Percentiles rank a stretch among this genome's conserved stretches.
These are phyloP conservation scores for Saturnia japonica DNA, from an alignment of 2,888 invertebrate genomes.

Conservation along the genomic window DNA sequence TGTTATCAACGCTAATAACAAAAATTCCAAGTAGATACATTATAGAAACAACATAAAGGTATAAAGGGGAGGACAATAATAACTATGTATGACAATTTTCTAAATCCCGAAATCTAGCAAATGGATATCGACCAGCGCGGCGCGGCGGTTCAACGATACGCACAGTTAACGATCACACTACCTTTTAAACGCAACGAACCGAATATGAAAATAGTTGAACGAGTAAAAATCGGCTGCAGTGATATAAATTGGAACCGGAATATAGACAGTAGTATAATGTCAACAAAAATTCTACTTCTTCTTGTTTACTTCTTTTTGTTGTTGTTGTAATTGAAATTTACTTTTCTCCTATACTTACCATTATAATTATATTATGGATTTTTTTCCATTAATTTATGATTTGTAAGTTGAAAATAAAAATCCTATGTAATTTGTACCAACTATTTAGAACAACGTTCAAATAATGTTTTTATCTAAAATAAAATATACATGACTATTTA, in stretches of 20 bases:
- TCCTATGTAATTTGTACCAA: too few relatives aligned
- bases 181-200: constrained; percentile 13
- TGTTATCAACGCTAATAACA: neutral
- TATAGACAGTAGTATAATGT: neutral
- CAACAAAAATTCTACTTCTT: neutral
- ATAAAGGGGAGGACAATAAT: neutral
- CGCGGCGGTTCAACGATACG: neutral
- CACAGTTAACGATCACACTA: neutral
- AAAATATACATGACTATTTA: too few relatives aligned
- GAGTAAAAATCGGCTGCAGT: neutral
- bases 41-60: neutral
- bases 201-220: constrained; percentile 9
- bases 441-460: too few relatives aligned
- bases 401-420: too few relatives aligned
- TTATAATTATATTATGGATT: too few relatives aligned
- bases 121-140: neutral
- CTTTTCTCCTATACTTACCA: too few relatives aligned
- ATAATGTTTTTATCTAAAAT: too few relatives aligned
- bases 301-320: neutral
- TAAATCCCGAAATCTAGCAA: neutral
- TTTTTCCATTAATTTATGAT: too few relatives aligned
- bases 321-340: too few relatives aligned
- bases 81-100: neutral
- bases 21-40: neutral
- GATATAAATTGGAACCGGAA: neutral